These are phyloP conservation scores for Numenius phaeopus DNA, from an alignment of 2,797 vertebrate genomes.

Conservation along the genomic window DNA sequence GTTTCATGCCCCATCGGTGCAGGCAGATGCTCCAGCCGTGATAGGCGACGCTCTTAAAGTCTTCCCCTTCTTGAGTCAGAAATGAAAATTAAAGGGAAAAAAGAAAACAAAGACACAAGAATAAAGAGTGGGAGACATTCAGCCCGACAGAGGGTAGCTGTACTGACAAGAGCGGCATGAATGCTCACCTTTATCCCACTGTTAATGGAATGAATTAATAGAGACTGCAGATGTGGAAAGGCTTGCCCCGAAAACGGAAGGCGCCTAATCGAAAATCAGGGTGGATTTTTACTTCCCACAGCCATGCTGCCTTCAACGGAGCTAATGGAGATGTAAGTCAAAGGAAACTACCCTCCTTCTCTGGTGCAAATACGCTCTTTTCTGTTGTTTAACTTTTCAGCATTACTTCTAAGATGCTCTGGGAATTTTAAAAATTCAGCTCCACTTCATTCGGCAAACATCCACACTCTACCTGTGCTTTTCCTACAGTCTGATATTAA, in stretches of 20 bases:
- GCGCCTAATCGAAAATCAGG: background rate
- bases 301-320: background rate
- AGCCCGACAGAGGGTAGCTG: background rate
- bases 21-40: accelerated
- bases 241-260: background rate
- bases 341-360: background rate
- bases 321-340: background rate
- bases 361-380: background rate
- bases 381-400: background rate
- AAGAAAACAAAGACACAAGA: background rate
- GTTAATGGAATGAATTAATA: background rate
- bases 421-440: background rate
- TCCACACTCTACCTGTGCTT: conserved; percentile 11
- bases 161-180: background rate
- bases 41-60: accelerated
- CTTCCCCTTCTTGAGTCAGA: background rate
- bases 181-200: background rate
- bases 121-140: background rate
- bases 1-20: background rate
- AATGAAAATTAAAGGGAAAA: background rate
- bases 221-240: background rate
- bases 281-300: background rate
- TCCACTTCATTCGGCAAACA: conserved; percentile 5
- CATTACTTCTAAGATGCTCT: background rate
- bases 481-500: conserved; percentile 45